Evolutionary conservation across 2,888 invertebrate species (phyloP).

Genomic region (Eugnorisma glareosa): DNA sequence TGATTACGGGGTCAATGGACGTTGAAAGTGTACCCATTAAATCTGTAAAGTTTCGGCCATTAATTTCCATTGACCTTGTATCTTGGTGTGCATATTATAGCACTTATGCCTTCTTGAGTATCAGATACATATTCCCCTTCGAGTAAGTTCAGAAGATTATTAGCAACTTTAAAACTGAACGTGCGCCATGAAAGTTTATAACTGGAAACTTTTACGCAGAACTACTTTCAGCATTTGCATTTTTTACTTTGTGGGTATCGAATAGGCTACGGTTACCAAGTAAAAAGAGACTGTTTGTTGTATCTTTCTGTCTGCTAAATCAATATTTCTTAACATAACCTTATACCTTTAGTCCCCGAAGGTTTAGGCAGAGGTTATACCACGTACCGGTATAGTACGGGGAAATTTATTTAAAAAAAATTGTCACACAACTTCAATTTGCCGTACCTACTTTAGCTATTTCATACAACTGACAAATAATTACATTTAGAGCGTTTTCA

Average conservation of each 20-base stretch:
- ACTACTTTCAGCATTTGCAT: slow-evolving; percentile 27
- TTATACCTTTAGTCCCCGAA: background rate
- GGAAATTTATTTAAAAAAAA: background rate
- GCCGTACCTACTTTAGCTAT: background rate
- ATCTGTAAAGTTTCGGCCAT: background rate
- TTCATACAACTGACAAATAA: background rate
- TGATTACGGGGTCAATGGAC: background rate
- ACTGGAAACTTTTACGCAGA: slow-evolving; percentile 24
- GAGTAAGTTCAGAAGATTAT: slow-evolving; percentile 41
- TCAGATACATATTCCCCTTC: slow-evolving; percentile 10
- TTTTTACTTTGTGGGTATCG: slow-evolving; percentile 12
- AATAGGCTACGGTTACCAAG: background rate
- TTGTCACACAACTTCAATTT: background rate
- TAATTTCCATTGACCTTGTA: background rate
- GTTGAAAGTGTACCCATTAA: background rate
- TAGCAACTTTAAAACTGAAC: slow-evolving; percentile 34
- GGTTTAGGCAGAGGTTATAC: background rate
- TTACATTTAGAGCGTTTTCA: too few species aligned
- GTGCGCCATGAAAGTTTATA: slow-evolving; percentile 37
- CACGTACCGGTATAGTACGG: too few species aligned
- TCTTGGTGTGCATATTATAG: background rate
- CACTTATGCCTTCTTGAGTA: background rate
- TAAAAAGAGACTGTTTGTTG: background rate
- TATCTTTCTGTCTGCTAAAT: background rate
- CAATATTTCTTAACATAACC: background rate